Conservation (phyloP, 2,888 invertebrate species). For the Marasmarcha lunaedactyla region DNA sequence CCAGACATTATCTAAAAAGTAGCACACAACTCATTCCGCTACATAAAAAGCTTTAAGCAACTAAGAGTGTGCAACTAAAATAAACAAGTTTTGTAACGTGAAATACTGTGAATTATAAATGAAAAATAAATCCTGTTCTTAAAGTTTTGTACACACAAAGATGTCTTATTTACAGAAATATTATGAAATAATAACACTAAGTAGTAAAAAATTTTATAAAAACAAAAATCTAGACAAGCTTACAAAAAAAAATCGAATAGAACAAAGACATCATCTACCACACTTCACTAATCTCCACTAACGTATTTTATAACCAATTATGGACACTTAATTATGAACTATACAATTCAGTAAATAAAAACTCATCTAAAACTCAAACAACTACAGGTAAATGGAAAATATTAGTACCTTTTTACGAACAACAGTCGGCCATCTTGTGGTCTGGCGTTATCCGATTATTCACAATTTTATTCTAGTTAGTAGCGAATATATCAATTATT, state of each 20-base stretch:
- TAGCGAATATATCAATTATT: too few species aligned
- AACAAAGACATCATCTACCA: conserved; percentile 42
- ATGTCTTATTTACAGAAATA: too few species aligned
- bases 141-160: too few species aligned
- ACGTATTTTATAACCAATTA: conserved; percentile 15
- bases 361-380: too few species aligned
- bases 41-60: conserved; percentile 29
- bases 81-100: conserved; percentile 7
- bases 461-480: conserved; percentile 28
- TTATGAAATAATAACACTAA: too few species aligned
- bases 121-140: too few species aligned
- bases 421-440: conserved; percentile 70
- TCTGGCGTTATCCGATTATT: conserved; percentile 64
- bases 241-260: conserved; percentile 18
- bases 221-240: conserved; percentile 6
- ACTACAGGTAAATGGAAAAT: conserved; percentile 33
- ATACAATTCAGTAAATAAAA: too few species aligned
- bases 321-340: too few species aligned
- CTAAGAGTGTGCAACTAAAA: conserved; percentile 10
- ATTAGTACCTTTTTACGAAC: conserved; percentile 66
- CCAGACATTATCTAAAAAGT: conserved; percentile 71
- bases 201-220: too few species aligned
- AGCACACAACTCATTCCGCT: conserved; percentile 47
- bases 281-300: conserved; percentile 17
- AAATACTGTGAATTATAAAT: too few species aligned